phyloP scores from a whole-genome alignment of 2,113 vertebrate genomes.

The Varanus salvator region DNA sequence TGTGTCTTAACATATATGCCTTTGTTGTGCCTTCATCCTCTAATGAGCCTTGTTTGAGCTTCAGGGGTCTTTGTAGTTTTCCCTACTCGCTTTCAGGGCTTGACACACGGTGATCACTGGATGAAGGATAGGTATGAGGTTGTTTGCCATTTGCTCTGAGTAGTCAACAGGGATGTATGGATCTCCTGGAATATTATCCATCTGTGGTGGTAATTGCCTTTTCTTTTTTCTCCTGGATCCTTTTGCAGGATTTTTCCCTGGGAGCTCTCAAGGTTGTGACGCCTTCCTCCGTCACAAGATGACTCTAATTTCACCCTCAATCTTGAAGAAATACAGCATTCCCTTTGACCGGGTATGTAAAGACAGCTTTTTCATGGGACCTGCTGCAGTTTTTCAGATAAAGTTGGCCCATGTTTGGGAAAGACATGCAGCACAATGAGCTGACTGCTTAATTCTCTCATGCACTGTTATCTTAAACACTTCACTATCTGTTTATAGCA shows the following conservation, averaged over 20 bases:
- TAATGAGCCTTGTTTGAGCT: not conserved
- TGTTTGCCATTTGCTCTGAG: not conserved
- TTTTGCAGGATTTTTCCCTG: constrained; percentile 92
- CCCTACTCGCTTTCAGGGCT: not conserved
- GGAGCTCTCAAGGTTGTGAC: constrained; percentile 97
- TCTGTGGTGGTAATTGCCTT: rapidly evolving
- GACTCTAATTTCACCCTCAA: constrained; percentile 97
- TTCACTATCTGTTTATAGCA: not conserved
- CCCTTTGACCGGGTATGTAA: constrained; percentile 93
- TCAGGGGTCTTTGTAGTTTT: not conserved
- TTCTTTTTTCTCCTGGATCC: constrained; percentile 25
- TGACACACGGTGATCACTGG: too few relatives aligned
- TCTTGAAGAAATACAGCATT: constrained; percentile 96
- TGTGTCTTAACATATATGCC: not conserved
- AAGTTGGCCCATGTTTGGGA: rapidly evolving
- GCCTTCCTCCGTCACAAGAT: constrained; percentile 99
- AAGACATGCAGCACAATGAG: rapidly evolving
- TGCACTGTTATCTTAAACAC: not conserved
- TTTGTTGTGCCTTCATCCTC: too few relatives aligned
- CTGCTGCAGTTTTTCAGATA: not conserved
- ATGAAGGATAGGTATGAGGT: not conserved
- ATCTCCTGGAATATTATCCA: not conserved
- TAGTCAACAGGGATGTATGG: not conserved
- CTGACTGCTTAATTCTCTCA: not conserved
- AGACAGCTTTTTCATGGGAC: rapidly evolving